These are phyloP conservation scores for Caenorhabditis plicata DNA, from an alignment of 2,888 invertebrate species.

Conservation along the genomic window DNA sequence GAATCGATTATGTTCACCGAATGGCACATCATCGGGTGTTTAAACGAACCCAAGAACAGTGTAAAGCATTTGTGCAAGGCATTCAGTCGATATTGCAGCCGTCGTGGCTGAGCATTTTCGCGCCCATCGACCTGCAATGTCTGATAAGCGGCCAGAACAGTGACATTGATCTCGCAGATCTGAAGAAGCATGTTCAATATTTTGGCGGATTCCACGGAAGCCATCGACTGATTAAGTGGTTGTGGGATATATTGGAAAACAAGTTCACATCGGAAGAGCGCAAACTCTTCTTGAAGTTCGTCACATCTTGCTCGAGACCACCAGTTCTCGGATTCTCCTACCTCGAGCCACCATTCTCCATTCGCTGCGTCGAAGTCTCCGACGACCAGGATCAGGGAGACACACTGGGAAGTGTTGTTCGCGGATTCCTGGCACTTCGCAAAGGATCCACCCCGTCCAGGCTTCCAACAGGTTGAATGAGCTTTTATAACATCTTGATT, in stretches of 20 bases:
- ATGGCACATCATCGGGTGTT: conserved; percentile 99
- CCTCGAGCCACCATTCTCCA: conserved; percentile 90
- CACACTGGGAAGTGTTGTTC: conserved; percentile 84
- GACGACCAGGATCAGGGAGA: conserved; percentile 79
- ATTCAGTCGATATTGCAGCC: conserved; percentile 73
- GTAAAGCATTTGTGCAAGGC: conserved; percentile 85
- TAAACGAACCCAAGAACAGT: conserved; percentile 94
- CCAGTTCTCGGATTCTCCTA: conserved; percentile 95
- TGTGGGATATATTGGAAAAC: conserved; percentile 94
- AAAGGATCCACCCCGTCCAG: conserved; percentile 81
- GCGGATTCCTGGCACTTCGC: conserved; percentile 95
- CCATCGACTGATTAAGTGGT: conserved; percentile 89
- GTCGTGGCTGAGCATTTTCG: conserved; percentile 92
- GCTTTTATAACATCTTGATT: too few species aligned
- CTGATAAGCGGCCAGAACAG: conserved; percentile 79
- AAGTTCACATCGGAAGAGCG: conserved; percentile 91
- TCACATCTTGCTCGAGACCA: conserved; percentile 94
- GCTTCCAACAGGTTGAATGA: conserved; percentile 35
- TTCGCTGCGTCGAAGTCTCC: conserved; percentile 96
- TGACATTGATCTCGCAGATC: conserved; percentile 87
- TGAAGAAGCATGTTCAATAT: conserved; percentile 89
- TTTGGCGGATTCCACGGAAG: conserved; percentile 97
- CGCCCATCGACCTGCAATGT: conserved; percentile 87
- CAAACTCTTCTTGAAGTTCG: conserved; percentile 93
- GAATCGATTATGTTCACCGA: conserved; percentile 94